Conservation (phyloP, 2,797 vertebrate species). For the Catharus ustulatus region DNA sequence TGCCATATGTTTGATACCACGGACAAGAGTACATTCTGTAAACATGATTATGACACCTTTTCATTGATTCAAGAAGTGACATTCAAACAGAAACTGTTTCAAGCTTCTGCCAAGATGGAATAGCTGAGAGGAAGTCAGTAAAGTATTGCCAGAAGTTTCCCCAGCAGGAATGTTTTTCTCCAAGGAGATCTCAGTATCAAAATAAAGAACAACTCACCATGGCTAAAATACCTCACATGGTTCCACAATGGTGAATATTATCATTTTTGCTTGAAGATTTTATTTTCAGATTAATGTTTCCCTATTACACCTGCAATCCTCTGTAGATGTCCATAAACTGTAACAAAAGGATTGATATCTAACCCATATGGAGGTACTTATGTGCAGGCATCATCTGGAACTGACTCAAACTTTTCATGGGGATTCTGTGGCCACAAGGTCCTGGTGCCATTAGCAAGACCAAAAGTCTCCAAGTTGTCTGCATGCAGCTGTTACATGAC, state of each 20-base stretch:
- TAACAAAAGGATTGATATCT: not conserved
- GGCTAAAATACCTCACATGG: not conserved
- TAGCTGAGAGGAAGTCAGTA: conserved; percentile 20
- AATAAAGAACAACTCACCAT: not conserved
- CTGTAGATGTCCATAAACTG: not conserved
- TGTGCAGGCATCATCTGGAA: not conserved
- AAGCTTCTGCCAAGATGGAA: conserved; percentile 7
- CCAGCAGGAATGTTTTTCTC: not conserved
- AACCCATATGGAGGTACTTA: not conserved
- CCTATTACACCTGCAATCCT: not conserved
- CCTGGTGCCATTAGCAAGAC: not conserved
- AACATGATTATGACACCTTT: conserved; percentile 32
- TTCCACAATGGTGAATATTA: not conserved
- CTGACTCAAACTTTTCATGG: not conserved
- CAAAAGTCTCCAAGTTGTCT: not conserved
- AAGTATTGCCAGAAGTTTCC: conserved; percentile 27
- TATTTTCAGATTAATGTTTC: not conserved
- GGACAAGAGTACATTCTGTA: not conserved
- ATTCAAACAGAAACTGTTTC: conserved; percentile 22
- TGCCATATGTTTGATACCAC: not conserved
- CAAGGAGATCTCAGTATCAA: not conserved
- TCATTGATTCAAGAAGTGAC: not conserved
- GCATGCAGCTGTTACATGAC: not conserved
- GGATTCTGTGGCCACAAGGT: not conserved
- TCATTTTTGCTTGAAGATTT: not conserved